Percentiles rank a stretch among this genome's conserved stretches.
These are phyloP conservation scores for Tamandua tetradactyla DNA, from an alignment of 2,797 vertebrate genomes.

Conservation along the genomic window DNA sequence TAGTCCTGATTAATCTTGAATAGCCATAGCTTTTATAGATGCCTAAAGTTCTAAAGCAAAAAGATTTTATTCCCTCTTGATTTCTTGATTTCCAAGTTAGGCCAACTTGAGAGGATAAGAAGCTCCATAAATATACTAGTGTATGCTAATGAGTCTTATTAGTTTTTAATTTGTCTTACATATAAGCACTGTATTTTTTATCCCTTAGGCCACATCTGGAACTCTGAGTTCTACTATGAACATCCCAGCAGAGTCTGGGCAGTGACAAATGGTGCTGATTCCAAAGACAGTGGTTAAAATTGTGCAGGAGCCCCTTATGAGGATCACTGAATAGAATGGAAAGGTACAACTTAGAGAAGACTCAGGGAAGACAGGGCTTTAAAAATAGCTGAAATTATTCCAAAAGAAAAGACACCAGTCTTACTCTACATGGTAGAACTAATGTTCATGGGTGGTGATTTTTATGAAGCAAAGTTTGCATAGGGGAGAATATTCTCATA, in stretches of 20 bases:
- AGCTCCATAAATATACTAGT: background rate
- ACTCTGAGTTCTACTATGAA: background rate
- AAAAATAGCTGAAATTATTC: background rate
- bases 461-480: background rate
- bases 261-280: background rate
- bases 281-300: background rate
- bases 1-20: background rate
- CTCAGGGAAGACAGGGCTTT: background rate
- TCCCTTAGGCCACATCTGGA: background rate
- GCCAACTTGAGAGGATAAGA: background rate
- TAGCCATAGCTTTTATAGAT: background rate
- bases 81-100: constrained; percentile 14
- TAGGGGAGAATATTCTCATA: background rate
- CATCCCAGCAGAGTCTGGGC: background rate
- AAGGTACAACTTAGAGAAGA: background rate
- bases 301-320: background rate
- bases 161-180: background rate
- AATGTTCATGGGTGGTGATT: background rate
- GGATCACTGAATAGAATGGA: background rate
- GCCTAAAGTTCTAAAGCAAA: background rate
- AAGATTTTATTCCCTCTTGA: background rate
- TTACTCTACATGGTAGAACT: background rate
- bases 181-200: background rate
- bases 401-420: background rate
- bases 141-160: background rate